Percentiles rank a stretch among this genome's conserved stretches.
Evolutionary conservation across 2,888 invertebrate species (phyloP).

Genomic region (Notodonta ziczac): DNA sequence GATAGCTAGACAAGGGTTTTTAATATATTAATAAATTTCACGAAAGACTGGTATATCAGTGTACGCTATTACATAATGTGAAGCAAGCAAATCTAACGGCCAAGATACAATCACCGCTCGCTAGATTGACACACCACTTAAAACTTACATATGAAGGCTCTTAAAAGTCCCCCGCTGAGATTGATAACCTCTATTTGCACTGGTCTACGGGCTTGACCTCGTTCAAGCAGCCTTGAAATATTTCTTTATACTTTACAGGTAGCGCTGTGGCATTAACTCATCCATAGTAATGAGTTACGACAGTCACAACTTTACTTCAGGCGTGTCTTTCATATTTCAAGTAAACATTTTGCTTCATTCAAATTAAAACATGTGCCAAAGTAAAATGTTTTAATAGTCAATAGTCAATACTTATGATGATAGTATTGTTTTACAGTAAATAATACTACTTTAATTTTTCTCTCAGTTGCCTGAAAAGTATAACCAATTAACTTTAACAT

Average conservation of each 20-base stretch:
- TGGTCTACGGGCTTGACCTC: constrained; percentile 43
- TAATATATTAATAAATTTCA: no score
- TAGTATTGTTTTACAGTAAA: no score
- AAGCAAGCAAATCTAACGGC: neutral
- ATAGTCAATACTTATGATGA: no score
- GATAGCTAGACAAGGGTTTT: no score
- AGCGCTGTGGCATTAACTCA: constrained; percentile 4
- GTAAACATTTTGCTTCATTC: no score
- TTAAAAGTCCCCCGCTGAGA: constrained; percentile 45
- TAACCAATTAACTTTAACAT: no score
- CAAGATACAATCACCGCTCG: constrained; percentile 13
- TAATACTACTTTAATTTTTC: no score
- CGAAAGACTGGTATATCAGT: no score
- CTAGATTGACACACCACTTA: constrained; percentile 23
- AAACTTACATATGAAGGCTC: constrained; percentile 39
- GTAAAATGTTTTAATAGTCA: no score
- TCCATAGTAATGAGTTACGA: neutral
- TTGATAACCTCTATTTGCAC: constrained; percentile 49
- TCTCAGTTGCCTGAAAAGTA: no score
- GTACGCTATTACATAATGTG: neutral
- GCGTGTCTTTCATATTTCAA: neutral
- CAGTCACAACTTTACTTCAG: neutral
- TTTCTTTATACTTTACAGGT: constrained; percentile 35
- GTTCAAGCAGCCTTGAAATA: constrained; percentile 42
- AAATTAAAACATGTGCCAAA: no score